Conservation (phyloP, 92 coral and sea anemone genomes). For the Palythoa grandis region DNA sequence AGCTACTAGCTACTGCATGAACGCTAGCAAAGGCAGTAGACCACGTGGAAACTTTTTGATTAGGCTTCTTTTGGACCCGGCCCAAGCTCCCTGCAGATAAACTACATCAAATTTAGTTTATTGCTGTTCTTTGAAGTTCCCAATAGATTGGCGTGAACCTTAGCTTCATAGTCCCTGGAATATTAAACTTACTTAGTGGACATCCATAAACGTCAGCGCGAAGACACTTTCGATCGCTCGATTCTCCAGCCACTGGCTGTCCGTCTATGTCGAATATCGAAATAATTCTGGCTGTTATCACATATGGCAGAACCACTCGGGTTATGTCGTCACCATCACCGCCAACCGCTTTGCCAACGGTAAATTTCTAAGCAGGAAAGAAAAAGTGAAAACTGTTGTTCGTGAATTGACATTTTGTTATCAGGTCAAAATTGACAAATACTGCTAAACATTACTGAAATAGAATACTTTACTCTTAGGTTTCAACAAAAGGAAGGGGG, state of each 20-base stretch:
- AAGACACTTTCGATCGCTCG: slow-evolving; percentile 2
- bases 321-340: slow-evolving; percentile 19
- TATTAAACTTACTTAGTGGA: neutral
- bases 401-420: neutral
- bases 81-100: no score
- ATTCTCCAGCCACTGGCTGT: slow-evolving; percentile 3
- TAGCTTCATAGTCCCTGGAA: neutral
- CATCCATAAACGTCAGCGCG: slow-evolving; percentile 33
- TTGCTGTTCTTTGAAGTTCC: no score
- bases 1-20: no score
- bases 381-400: neutral
- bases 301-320: slow-evolving; percentile 1
- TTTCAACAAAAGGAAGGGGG: no score
- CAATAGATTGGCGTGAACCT: neutral
- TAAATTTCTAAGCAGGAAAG: neutral
- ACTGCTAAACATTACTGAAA: no score
- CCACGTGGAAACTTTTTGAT: no score
- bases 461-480: no score
- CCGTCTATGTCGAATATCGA: slow-evolving; percentile 28
- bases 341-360: slow-evolving; percentile 10
- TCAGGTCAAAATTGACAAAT: neutral
- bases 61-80: no score
- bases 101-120: no score
- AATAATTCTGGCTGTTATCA: slow-evolving; percentile 15
- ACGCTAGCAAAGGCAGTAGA: no score